These are phyloP conservation scores for Neotoma lepida DNA, from an alignment of 2,113 vertebrate genomes.

Conservation along the genomic window DNA sequence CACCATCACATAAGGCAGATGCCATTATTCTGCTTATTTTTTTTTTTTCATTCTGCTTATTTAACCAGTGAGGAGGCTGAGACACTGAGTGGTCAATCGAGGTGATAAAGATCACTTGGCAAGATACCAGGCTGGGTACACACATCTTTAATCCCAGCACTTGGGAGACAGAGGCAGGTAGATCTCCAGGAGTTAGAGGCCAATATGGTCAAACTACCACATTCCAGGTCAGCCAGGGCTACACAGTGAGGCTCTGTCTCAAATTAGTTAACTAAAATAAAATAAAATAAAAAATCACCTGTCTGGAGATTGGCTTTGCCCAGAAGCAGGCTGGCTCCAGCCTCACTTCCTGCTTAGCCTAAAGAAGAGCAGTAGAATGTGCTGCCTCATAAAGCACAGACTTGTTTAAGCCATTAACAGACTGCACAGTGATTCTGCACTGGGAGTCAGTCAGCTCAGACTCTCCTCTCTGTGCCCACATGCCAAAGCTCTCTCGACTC, in stretches of 20 bases:
- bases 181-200: not conserved
- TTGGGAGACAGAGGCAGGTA: not conserved
- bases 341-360: not conserved
- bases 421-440: not conserved
- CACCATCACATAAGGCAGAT: not conserved
- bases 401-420: not conserved
- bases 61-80: not conserved
- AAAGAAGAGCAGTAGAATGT: not conserved
- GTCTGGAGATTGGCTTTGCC: not conserved
- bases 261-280: not conserved
- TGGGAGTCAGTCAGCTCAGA: not conserved
- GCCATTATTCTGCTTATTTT: not conserved
- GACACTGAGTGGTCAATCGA: not conserved
- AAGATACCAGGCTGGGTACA: not conserved
- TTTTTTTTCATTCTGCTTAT: not conserved
- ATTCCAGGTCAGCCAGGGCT: not conserved
- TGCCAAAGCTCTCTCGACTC: not conserved
- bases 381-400: not conserved
- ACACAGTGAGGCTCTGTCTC: not conserved
- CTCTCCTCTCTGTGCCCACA: not conserved
- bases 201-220: not conserved
- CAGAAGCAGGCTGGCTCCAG: not conserved
- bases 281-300: not conserved
- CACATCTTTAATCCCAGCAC: not conserved
- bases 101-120: not conserved